Conservation (phyloP, 2,113 vertebrate genomes). For the Petaurus breviceps region DNA sequence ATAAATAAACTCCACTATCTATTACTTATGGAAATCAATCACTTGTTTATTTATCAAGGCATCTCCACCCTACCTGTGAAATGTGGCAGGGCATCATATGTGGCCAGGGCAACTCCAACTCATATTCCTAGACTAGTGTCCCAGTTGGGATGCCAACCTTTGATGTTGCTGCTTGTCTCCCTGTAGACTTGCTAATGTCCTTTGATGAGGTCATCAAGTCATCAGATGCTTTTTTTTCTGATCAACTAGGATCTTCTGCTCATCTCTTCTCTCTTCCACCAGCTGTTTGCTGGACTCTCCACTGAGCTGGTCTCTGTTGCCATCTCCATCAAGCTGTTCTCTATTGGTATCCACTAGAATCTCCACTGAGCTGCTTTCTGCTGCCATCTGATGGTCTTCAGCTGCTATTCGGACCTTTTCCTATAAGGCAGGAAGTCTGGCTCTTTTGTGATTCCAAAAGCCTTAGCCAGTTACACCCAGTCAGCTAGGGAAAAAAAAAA, state of each 20-base stretch:
- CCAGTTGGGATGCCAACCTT: background rate
- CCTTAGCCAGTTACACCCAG: background rate
- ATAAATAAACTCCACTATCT: background rate
- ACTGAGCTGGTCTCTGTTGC: background rate
- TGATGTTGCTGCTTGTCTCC: background rate
- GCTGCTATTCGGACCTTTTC: background rate
- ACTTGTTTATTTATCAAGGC: background rate
- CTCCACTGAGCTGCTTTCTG: background rate
- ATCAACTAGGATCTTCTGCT: background rate
- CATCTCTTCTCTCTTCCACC: background rate
- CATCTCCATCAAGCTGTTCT: too few species aligned
- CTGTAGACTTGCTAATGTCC: background rate
- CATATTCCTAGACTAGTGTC: background rate
- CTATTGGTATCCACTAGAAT: background rate
- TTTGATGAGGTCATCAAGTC: background rate
- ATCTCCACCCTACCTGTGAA: background rate
- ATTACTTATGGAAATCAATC: background rate
- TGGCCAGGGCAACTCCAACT: background rate
- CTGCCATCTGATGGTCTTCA: background rate
- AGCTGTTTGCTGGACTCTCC: background rate
- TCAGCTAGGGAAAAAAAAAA: background rate
- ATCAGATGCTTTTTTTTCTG: background rate
- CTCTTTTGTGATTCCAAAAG: background rate
- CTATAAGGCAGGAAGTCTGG: background rate
- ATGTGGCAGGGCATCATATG: background rate